Conservation (phyloP, 2,888 invertebrate species). For the Boloria selene region DNA sequence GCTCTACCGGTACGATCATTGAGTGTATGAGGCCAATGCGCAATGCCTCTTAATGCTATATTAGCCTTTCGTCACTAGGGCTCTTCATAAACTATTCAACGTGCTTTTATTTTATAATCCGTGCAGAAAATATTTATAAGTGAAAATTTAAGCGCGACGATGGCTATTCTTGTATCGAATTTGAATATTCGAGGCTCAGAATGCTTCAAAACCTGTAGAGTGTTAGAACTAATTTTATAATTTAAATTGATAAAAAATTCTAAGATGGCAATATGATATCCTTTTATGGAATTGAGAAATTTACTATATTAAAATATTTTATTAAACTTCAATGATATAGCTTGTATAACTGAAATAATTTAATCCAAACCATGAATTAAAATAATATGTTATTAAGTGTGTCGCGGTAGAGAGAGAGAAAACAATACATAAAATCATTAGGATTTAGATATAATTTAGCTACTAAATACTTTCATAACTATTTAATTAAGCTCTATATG, state of each 20-base stretch:
- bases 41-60: conserved; percentile 42
- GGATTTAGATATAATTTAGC: too few species aligned
- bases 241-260: neutral
- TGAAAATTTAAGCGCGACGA: conserved; percentile 26
- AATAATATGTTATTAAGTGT: too few species aligned
- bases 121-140: conserved; percentile 34
- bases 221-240: neutral
- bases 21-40: conserved; percentile 45
- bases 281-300: too few species aligned
- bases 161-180: conserved; percentile 23
- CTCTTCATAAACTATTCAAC: conserved; percentile 39
- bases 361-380: too few species aligned
- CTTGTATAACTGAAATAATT: neutral
- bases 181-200: conserved; percentile 20
- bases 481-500: too few species aligned
- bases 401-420: too few species aligned
- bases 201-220: conserved; percentile 10
- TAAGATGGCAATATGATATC: too few species aligned
- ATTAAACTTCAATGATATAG: too few species aligned
- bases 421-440: too few species aligned
- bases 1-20: conserved; percentile 39
- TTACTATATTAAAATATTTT: too few species aligned
- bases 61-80: conserved; percentile 42
- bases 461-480: too few species aligned
- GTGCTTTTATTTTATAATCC: conserved; percentile 41